These are phyloP conservation scores for Mionectes macconnelli DNA, from an alignment of 2,113 vertebrate genomes.

Conservation along the genomic window DNA sequence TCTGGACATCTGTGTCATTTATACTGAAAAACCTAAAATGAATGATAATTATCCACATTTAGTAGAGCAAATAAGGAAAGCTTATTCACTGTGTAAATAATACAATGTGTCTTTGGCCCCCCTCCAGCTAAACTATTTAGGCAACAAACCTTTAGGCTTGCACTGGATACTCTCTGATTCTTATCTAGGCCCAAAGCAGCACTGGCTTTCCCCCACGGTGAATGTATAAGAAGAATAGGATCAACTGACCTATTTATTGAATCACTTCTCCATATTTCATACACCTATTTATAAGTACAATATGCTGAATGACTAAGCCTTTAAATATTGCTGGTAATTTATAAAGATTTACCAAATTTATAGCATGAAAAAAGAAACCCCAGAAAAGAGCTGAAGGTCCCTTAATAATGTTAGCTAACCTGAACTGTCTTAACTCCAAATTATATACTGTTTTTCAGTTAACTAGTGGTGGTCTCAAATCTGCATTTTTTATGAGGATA, in stretches of 20 bases:
- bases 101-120: background rate
- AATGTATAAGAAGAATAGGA: background rate
- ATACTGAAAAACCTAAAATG: slow-evolving; percentile 49
- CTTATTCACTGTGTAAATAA: slow-evolving; percentile 52
- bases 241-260: background rate
- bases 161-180: background rate
- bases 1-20: slow-evolving; percentile 66
- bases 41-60: slow-evolving; percentile 57
- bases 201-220: background rate
- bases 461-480: background rate
- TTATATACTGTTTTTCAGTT: background rate
- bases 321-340: background rate
- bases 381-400: background rate
- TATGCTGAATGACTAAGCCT: background rate
- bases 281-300: background rate
- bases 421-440: background rate
- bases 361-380: background rate
- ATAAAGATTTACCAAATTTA: background rate
- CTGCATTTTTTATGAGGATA: background rate
- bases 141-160: background rate
- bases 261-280: background rate
- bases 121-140: slow-evolving; percentile 7
- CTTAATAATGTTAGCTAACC: background rate
- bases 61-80: slow-evolving; percentile 31
- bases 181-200: background rate